Base-by-base conservation (phyloP, 92 coral and sea anemone genomes). In the Metridium senile region DNA sequence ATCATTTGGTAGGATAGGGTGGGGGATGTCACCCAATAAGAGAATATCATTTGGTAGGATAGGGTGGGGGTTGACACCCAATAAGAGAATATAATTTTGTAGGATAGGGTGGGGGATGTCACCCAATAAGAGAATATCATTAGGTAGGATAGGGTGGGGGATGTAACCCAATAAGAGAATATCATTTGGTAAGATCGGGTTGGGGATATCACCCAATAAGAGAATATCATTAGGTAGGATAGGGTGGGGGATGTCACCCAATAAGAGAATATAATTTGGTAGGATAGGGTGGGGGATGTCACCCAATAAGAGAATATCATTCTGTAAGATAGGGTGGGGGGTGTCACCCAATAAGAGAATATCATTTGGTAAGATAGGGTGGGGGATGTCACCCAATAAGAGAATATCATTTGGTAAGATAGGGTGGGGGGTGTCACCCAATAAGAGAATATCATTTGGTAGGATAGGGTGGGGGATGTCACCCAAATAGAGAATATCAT, bases 1-100 rank as follows among this genome's bases (percentile, higher is more conserved):
- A n/a, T n/a, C n/a, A n/a, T 77, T 92, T 2, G 90, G 86, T 26
- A 85, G 72, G 39, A 84, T 79, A 66, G 97, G 97, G 45, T 86
- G 80, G 77, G 43, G 63, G 16, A 43, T 85, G 84, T 69, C 90
- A 20, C 86, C 90, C 29, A 61, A 80, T 29, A n/a, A n/a, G n/a
- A n/a, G n/a, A n/a, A n/a, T n/a, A n/a, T n/a, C n/a, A n/a, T n/a
- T n/a, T n/a, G n/a, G n/a, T n/a, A n/a, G n/a, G n/a, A n/a, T n/a
- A n/a, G n/a, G n/a, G n/a, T n/a, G n/a, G n/a, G n/a, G n/a, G n/a
- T n/a, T n/a, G n/a, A n/a, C n/a, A n/a, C n/a, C n/a, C n/a, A n/a
- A n/a, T n/a, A n/a, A n/a, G n/a, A n/a, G n/a, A n/a, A n/a, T n/a
- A n/a, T n/a, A n/a, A n/a, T n/a, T n/a, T n/a, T n/a, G n/a, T n/a